Evolutionary conservation across 2,888 invertebrate species (phyloP), one percentile per base, ranked within the genome.

Genomic region (Platycheirus rosarum): DNA sequence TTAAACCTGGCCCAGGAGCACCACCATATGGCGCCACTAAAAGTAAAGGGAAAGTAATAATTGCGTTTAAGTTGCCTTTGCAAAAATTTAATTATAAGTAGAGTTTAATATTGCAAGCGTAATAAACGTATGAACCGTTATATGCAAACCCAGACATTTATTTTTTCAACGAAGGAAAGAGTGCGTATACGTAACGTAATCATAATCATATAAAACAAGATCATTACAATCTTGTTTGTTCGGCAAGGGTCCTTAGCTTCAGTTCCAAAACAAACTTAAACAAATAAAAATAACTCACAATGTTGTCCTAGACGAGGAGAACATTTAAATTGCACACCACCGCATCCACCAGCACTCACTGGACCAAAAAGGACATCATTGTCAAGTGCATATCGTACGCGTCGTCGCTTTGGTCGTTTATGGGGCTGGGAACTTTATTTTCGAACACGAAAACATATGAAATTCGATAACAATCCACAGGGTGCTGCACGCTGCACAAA

Each of bases 401-500:
- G 42, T 42, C 11, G 23, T 32, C 32, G 32, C 26, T 0, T 26
- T 13, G 20, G 16, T 51, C 16, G 14, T 26, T 46, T 3, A 14
- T 65, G 20, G 9, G 37, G 48, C 48, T 51, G 63, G 63, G 29
- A 57, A 57, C 63, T 75, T 66, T 69, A 75, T 70, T 70, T 70
- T 57, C 68, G 68, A 71, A 71, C 76, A 82, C 32, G 82, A 77
- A 77, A 76, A 82, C 82, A 82, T 76, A 68, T 73, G 76, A 82
- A 82, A 71, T 71, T 76, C 68, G 82, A 76, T 76, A 82, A 71
- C 63, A 82, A 80, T 80, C 82, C 68, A 82, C 76, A 82, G 82
- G 70, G 40, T 32, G 44, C 46, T 62, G 51, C 46, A 23, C 6
- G 2, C 3, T 23, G 23, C 2, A 23, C 23, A 23, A n/a, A n/a